A percentile compares a stretch with the other conserved stretches of the same genome.
phyloP scores from a whole-genome alignment of 2,888 invertebrate species.

The Ernsta delagoae region DNA sequence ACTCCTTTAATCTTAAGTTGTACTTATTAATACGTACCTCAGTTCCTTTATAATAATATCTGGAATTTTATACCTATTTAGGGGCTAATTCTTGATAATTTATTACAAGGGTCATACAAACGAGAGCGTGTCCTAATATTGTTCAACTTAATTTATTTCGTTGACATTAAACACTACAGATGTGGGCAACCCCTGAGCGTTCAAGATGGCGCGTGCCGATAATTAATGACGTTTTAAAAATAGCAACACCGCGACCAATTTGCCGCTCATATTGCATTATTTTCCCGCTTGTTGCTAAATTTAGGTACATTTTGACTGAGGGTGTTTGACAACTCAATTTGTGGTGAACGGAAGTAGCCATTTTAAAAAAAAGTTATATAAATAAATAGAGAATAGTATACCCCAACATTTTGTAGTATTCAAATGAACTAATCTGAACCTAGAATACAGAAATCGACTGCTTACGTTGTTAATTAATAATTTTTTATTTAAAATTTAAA shows the following conservation, averaged over 20 bases:
- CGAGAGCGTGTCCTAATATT: slow-evolving; percentile 11
- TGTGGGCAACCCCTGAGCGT: slow-evolving; percentile 30
- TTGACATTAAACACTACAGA: slow-evolving; percentile 35
- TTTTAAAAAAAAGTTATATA: background rate
- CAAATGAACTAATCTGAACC: too few relatives aligned
- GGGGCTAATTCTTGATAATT: too few relatives aligned
- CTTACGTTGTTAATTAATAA: too few relatives aligned
- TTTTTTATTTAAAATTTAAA: too few relatives aligned
- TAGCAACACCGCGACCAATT: slow-evolving; percentile 38
- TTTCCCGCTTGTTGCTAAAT: slow-evolving; percentile 29
- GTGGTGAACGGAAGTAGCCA: slow-evolving; percentile 4
- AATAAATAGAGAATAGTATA: too few relatives aligned
- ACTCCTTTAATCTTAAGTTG: too few relatives aligned
- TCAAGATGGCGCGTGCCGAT: slow-evolving; percentile 38
- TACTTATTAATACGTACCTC: too few relatives aligned
- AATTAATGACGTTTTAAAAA: slow-evolving; percentile 37
- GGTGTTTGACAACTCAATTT: slow-evolving; percentile 25
- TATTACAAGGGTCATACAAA: background rate
- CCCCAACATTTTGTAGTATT: too few relatives aligned
- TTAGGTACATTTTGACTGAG: slow-evolving; percentile 6
- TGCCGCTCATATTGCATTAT: slow-evolving; percentile 32
- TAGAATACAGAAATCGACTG: too few relatives aligned
- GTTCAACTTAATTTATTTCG: slow-evolving; percentile 30
- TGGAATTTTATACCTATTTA: too few relatives aligned
- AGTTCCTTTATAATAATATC: too few relatives aligned